Conservation (phyloP, 2,888 invertebrate genomes). For the Athalia cordata region DNA sequence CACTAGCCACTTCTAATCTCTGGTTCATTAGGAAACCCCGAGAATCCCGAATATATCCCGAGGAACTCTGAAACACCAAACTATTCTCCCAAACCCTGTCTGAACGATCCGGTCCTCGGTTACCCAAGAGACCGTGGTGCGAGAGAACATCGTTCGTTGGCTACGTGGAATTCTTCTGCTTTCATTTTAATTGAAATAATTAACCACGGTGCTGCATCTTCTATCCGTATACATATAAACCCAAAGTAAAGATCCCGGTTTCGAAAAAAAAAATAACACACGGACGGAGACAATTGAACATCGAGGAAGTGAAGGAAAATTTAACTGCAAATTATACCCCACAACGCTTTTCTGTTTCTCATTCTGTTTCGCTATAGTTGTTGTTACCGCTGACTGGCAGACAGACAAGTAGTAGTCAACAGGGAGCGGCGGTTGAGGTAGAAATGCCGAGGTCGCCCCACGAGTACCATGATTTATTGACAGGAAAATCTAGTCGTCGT, state of each 20-base stretch:
- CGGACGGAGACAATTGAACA: slow-evolving; percentile 8
- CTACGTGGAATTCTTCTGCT: slow-evolving; percentile 20
- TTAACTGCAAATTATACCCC: slow-evolving; percentile 24
- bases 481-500: slow-evolving; percentile 72
- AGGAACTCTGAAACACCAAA: slow-evolving; percentile 54
- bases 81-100: slow-evolving; percentile 58
- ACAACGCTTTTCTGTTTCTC: slow-evolving; percentile 35
- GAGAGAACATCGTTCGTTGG: slow-evolving; percentile 34
- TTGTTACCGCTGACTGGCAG: slow-evolving; percentile 1
- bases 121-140: slow-evolving; percentile 1
- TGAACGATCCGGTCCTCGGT: slow-evolving; percentile 22
- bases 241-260: no score
- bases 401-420: slow-evolving; percentile 25
- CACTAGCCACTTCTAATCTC: slow-evolving; percentile 66
- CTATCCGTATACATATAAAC: no score
- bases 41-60: slow-evolving; percentile 36
- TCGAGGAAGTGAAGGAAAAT: slow-evolving; percentile 28
- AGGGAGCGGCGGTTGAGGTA: slow-evolving; percentile 58
- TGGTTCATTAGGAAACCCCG: slow-evolving; percentile 66
- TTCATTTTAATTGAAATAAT: slow-evolving; percentile 43
- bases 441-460: slow-evolving; percentile 69
- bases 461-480: slow-evolving; percentile 70
- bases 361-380: neutral
- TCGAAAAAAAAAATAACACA: no score
- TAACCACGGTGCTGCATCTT: slow-evolving; percentile 31